Percentiles rank a stretch among this genome's conserved stretches.
Conservation (phyloP, 2,113 vertebrate species). For the Mionectes macconnelli region DNA sequence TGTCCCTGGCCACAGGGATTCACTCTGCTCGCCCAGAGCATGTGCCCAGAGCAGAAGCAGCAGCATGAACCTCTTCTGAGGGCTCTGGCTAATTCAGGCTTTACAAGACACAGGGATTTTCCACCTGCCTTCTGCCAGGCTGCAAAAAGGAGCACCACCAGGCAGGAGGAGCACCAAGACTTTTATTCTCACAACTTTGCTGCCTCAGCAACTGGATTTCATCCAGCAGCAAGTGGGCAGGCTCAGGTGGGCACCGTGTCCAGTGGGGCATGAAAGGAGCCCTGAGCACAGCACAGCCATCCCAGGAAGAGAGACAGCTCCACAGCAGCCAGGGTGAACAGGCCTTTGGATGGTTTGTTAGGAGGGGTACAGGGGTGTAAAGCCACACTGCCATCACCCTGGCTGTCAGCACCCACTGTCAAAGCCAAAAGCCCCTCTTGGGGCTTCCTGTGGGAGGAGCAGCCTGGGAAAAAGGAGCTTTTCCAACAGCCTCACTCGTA, state of each 20-base stretch:
- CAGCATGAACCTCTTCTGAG: background rate
- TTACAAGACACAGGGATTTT: background rate
- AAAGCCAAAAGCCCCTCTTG: background rate
- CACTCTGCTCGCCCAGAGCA: background rate
- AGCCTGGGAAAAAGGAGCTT: background rate
- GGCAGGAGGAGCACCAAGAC: background rate
- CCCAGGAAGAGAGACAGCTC: background rate
- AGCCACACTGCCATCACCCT: background rate
- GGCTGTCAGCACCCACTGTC: background rate
- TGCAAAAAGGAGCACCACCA: background rate
- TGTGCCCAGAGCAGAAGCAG: background rate
- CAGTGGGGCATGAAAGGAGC: background rate
- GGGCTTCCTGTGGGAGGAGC: background rate
- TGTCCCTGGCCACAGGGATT: background rate
- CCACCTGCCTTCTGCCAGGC: background rate
- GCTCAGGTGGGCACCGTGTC: background rate
- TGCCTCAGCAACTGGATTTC: background rate
- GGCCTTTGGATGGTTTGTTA: background rate
- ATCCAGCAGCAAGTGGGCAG: background rate
- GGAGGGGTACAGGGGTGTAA: accelerated
- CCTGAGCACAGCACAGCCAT: background rate
- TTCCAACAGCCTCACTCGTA: background rate
- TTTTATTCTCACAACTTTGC: background rate
- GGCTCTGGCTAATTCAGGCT: background rate
- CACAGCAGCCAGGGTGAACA: background rate